These are phyloP conservation scores for Cephus runcator DNA, from an alignment of 2,888 invertebrate genomes.

Conservation along the genomic window DNA sequence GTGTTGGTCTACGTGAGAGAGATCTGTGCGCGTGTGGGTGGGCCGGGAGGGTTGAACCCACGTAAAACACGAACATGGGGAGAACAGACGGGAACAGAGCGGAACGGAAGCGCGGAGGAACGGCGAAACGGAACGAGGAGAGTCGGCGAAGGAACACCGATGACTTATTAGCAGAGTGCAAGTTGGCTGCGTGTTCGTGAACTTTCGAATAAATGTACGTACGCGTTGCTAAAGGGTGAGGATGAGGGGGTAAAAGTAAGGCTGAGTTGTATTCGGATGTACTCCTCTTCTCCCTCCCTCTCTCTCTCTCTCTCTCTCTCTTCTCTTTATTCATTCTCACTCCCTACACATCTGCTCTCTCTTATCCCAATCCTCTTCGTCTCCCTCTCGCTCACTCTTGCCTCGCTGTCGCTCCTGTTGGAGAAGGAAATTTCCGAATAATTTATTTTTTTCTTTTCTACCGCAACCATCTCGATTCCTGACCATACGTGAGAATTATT, in stretches of 20 bases:
- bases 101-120: slow-evolving; percentile 16
- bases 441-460: neutral
- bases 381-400: slow-evolving; percentile 3
- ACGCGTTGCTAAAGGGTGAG: slow-evolving; percentile 16
- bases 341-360: neutral
- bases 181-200: slow-evolving; percentile 38
- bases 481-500: slow-evolving; percentile 27
- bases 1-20: slow-evolving; percentile 11
- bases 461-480: neutral
- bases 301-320: neutral
- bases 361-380: neutral
- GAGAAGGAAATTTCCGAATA: neutral
- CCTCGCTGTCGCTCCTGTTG: neutral
- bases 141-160: slow-evolving; percentile 37
- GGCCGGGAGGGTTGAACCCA: slow-evolving; percentile 22
- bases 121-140: slow-evolving; percentile 11
- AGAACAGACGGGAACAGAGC: slow-evolving; percentile 15
- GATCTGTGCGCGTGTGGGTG: slow-evolving; percentile 6
- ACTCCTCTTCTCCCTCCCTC: slow-evolving; percentile 20
- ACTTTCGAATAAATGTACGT: slow-evolving; percentile 43
- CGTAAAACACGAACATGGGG: slow-evolving; percentile 23
- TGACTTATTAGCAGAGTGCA: slow-evolving; percentile 45
- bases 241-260: neutral
- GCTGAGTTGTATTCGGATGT: slow-evolving; percentile 28
- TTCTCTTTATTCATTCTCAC: neutral